Evolutionary conservation across 2,797 vertebrate genomes (phyloP).

Genomic region (Scomberomorus guttatus): DNA sequence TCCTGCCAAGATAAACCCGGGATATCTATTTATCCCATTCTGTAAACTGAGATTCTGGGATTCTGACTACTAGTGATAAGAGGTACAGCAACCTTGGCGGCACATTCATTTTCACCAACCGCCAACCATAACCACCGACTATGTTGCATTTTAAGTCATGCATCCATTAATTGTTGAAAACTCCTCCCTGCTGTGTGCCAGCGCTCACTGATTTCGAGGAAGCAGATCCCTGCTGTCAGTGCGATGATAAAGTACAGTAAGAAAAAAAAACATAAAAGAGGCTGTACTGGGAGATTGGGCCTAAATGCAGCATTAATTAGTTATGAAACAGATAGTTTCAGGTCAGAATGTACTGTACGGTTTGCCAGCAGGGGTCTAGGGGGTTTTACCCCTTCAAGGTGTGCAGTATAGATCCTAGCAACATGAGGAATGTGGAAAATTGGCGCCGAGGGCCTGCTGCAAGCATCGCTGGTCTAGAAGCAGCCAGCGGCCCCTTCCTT

Average conservation of each 20-base stretch:
- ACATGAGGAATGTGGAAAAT: conserved; percentile 27
- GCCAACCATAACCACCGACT: no score
- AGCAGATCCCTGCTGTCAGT: conserved; percentile 51
- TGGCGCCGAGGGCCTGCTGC: conserved; percentile 19
- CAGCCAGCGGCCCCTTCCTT: conserved; percentile 16
- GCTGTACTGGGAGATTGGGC: conserved; percentile 36
- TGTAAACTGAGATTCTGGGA: conserved; percentile 6
- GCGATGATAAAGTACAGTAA: conserved; percentile 44
- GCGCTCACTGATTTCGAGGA: conserved; percentile 15
- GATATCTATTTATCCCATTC: conserved; percentile 21
- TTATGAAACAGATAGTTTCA: conserved; percentile 51
- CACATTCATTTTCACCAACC: conserved; percentile 9
- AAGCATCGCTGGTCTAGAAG: conserved; percentile 45
- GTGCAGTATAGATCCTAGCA: conserved; percentile 2
- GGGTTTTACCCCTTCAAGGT: conserved; percentile 31
- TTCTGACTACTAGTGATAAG: not conserved
- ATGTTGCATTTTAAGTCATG: conserved; percentile 31
- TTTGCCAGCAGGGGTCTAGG: conserved; percentile 21
- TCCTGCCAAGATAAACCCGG: not conserved
- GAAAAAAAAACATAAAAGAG: conserved; percentile 25
- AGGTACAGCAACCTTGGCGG: not conserved
- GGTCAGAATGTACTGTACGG: conserved; percentile 39
- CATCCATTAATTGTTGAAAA: conserved; percentile 41
- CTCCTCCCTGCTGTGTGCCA: conserved; percentile 23
- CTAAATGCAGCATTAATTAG: conserved; percentile 62